A percentile compares a stretch with the other conserved stretches of the same genome.
Conservation (phyloP, 1,140 invertebrate genomes). For the Melanaphis sacchari region DNA sequence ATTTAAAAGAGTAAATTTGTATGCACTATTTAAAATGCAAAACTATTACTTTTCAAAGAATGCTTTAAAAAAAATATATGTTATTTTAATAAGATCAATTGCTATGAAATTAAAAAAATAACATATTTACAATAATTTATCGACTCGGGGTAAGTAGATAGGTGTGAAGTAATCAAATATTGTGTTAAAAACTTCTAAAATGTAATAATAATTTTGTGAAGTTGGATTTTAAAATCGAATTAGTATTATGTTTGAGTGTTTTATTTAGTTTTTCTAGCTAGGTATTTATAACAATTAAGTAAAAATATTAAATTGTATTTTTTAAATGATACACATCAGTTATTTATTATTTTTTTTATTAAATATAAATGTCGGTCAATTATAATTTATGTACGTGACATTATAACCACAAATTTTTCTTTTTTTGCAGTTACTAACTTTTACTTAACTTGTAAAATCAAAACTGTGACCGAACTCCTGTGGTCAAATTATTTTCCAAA, state of each 20-base stretch:
- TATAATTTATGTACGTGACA: slow-evolving; percentile 19
- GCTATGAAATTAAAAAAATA: too few species aligned
- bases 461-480: not conserved
- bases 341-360: not conserved
- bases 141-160: too few species aligned
- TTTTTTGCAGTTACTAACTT: not conserved
- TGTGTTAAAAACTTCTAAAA: too few species aligned
- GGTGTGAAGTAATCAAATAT: not conserved
- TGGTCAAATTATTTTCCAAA: slow-evolving; percentile 15
- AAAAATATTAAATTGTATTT: not conserved
- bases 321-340: not conserved
- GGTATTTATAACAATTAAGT: not conserved
- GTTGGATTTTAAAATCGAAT: not conserved
- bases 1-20: not conserved
- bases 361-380: slow-evolving; percentile 6
- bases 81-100: too few species aligned
- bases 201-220: not conserved
- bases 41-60: not conserved
- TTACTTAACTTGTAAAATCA: not conserved
- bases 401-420: not conserved
- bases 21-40: not conserved
- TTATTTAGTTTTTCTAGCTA: not conserved
- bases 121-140: too few species aligned
- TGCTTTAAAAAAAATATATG: not conserved
- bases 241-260: not conserved